Percentiles rank a stretch among this genome's conserved stretches.
These are phyloP conservation scores for Diorhabda sublineata DNA, from an alignment of 1,140 invertebrate species.

Conservation along the genomic window DNA sequence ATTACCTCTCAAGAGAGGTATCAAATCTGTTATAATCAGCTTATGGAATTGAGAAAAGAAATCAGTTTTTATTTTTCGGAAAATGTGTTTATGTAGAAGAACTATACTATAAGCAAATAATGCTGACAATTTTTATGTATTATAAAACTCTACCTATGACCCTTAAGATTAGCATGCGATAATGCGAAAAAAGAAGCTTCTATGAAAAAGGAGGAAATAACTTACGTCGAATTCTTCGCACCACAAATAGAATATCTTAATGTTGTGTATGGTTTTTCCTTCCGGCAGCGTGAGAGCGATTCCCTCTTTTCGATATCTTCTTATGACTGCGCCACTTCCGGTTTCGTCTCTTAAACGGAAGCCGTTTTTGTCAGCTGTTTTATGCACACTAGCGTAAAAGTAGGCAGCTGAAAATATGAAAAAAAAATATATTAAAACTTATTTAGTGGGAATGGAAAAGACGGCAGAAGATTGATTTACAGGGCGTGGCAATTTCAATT, in stretches of 20 bases:
- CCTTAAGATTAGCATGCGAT: no score
- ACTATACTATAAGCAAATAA: no score
- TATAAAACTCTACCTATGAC: no score
- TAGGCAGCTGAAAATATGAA: constrained; percentile 67
- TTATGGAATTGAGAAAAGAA: no score
- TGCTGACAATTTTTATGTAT: no score
- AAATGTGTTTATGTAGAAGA: no score
- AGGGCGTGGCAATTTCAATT: no score
- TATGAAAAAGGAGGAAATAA: constrained; percentile 21
- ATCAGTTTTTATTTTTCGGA: no score
- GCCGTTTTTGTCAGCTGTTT: constrained; percentile 62
- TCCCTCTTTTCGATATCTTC: constrained; percentile 71
- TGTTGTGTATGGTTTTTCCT: constrained; percentile 73
- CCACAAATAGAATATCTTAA: constrained; percentile 86
- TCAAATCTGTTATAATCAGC: no score
- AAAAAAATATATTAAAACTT: constrained; percentile 20
- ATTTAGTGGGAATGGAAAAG: background rate
- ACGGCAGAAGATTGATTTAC: no score
- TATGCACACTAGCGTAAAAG: constrained; percentile 71
- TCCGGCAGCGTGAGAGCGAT: constrained; percentile 82
- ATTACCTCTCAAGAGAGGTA: no score
- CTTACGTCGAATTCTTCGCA: constrained; percentile 84
- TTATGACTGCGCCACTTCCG: constrained; percentile 66
- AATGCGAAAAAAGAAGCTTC: no score
- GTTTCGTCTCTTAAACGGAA: constrained; percentile 75